Evolutionary conservation across 2,797 vertebrate genomes (phyloP).

Genomic region (Pipistrellus nathusii): DNA sequence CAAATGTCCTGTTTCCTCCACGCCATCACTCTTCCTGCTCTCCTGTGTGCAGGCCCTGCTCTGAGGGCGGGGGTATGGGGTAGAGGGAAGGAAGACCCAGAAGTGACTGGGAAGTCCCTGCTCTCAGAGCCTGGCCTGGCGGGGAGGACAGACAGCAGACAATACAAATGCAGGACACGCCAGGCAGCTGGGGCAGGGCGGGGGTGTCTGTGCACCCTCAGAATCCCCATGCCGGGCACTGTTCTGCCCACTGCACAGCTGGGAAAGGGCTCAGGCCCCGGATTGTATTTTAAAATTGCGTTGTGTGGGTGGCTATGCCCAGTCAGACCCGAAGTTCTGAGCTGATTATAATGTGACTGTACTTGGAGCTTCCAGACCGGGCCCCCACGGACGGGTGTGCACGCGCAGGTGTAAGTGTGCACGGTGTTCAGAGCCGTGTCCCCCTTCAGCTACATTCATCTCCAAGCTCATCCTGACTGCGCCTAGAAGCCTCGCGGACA

Average conservation of each 20-base stretch:
- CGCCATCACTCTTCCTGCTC: fast-evolving
- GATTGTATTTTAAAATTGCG: not conserved
- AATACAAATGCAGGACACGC: too few relatives aligned
- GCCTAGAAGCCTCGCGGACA: too few relatives aligned
- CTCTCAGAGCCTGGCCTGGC: not conserved
- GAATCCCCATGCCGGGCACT: not conserved
- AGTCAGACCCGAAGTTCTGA: not conserved
- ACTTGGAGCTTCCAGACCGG: too few relatives aligned
- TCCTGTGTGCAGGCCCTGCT: not conserved
- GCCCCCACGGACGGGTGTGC: fast-evolving
- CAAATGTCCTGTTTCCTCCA: not conserved
- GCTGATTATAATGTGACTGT: not conserved
- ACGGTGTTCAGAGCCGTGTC: too few relatives aligned
- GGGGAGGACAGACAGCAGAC: not conserved
- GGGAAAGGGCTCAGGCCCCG: not conserved
- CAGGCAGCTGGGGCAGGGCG: fast-evolving
- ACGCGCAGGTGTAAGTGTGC: too few relatives aligned
- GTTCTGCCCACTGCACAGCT: not conserved
- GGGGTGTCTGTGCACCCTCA: too few relatives aligned
- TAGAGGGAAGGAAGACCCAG: too few relatives aligned
- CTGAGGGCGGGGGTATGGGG: not conserved
- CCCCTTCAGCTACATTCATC: too few relatives aligned
- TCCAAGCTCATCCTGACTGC: too few relatives aligned
- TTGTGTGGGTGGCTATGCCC: not conserved
- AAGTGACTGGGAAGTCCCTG: not conserved